These are phyloP conservation scores for Numenius arquata DNA, from an alignment of 2,113 vertebrate species.

Conservation along the genomic window DNA sequence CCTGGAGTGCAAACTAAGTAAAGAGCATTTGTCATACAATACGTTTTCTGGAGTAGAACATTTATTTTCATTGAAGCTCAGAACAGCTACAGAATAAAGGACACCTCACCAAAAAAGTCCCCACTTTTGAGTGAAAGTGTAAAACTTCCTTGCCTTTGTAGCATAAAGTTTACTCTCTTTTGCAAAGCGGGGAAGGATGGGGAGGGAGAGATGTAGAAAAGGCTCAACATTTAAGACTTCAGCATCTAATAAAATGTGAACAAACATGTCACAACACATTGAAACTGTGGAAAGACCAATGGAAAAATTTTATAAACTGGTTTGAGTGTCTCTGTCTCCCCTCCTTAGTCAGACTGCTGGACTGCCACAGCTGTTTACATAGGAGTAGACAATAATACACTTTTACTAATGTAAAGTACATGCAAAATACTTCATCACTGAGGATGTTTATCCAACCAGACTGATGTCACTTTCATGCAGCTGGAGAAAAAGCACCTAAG, in stretches of 20 bases:
- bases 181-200: background rate
- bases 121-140: background rate
- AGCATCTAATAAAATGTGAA: background rate
- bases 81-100: background rate
- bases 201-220: background rate
- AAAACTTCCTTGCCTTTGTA: background rate
- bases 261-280: background rate
- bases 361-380: background rate
- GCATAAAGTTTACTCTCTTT: background rate
- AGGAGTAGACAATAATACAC: background rate
- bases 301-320: background rate
- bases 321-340: background rate
- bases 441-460: background rate
- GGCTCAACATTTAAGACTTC: background rate
- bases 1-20: background rate
- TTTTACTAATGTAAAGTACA: background rate
- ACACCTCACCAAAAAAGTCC: background rate
- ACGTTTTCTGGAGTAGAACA: background rate
- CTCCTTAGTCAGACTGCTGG: background rate
- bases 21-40: background rate
- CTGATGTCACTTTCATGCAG: background rate
- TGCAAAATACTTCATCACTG: background rate
- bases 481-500: background rate
- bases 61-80: background rate
- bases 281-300: background rate